These are phyloP conservation scores for Tiliacea citrago DNA, from an alignment of 2,888 invertebrate genomes.

Conservation along the genomic window DNA sequence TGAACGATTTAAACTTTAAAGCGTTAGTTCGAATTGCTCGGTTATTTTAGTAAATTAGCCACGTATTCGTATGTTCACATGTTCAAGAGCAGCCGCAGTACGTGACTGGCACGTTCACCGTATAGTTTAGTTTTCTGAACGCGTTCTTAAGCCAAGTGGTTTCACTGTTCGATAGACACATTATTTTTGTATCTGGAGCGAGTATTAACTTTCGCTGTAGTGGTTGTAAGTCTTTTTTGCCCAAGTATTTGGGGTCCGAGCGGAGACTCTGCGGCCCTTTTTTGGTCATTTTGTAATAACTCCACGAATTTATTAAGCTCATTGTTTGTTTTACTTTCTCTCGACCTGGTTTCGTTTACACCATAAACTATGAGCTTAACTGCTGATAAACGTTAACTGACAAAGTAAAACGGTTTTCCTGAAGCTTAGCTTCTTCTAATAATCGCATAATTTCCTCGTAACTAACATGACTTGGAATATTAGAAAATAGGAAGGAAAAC, in stretches of 20 bases:
- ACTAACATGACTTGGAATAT: constrained; percentile 64
- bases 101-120: constrained; percentile 60
- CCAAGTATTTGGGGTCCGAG: constrained; percentile 45
- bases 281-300: constrained; percentile 58
- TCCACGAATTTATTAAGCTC: constrained; percentile 35
- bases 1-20: constrained; percentile 1
- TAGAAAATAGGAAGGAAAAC: constrained; percentile 82
- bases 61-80: constrained; percentile 65
- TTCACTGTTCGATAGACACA: constrained; percentile 84
- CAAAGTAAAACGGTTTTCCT: not conserved
- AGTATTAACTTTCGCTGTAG: constrained; percentile 80
- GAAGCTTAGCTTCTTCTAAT: not conserved
- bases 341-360: constrained; percentile 47
- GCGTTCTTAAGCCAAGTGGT: constrained; percentile 76
- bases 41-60: constrained; percentile 60
- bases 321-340: constrained; percentile 65
- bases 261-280: constrained; percentile 47
- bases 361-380: constrained; percentile 20
- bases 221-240: constrained; percentile 65
- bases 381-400: constrained; percentile 5
- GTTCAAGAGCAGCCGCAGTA: constrained; percentile 61
- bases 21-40: constrained; percentile 1
- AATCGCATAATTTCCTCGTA: constrained; percentile 18
- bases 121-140: constrained; percentile 75
- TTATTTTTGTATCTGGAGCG: constrained; percentile 82